Percentiles rank a stretch among this genome's conserved stretches.
Evolutionary conservation across 2,888 invertebrate species (phyloP).

Genomic region (Xestia sexstrigata): DNA sequence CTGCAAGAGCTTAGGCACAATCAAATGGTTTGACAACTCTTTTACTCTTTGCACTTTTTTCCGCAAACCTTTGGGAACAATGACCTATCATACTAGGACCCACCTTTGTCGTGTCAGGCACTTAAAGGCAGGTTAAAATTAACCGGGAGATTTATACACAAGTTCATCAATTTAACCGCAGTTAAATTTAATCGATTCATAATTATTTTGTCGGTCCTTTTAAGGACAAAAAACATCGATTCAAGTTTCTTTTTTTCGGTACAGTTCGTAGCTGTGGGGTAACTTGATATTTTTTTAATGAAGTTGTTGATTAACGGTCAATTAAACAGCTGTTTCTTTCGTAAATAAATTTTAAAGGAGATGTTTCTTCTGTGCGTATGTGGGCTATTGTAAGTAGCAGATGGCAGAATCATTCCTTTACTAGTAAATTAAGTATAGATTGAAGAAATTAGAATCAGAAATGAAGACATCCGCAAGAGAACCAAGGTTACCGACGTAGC

Average conservation of each 20-base stretch:
- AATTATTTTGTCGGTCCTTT: conserved; percentile 28
- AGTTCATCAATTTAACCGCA: conserved; percentile 25
- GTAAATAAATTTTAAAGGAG: conserved; percentile 1
- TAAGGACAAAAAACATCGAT: conserved; percentile 32
- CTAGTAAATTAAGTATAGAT: background rate
- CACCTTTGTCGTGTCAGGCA: conserved; percentile 48
- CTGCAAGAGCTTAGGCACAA: conserved; percentile 50
- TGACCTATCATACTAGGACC: conserved; percentile 66
- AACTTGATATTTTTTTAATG: conserved; percentile 29
- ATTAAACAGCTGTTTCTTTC: conserved; percentile 25
- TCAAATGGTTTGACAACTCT: background rate
- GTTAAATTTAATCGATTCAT: conserved; percentile 37
- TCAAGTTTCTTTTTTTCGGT: conserved; percentile 17
- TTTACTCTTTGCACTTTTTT: conserved; percentile 69
- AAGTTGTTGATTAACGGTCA: conserved; percentile 22
- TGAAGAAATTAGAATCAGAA: too few species aligned
- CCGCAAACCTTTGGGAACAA: conserved; percentile 67
- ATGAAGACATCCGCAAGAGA: too few species aligned
- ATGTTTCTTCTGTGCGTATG: background rate
- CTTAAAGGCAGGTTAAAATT: conserved; percentile 50
- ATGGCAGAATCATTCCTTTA: background rate
- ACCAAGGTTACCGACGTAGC: too few species aligned
- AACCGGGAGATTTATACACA: conserved; percentile 44
- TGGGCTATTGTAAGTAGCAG: background rate
- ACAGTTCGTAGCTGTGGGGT: background rate